Evolutionary conservation across 1,140 invertebrate genomes (phyloP).

Genomic region (Papilio xuthus): DNA sequence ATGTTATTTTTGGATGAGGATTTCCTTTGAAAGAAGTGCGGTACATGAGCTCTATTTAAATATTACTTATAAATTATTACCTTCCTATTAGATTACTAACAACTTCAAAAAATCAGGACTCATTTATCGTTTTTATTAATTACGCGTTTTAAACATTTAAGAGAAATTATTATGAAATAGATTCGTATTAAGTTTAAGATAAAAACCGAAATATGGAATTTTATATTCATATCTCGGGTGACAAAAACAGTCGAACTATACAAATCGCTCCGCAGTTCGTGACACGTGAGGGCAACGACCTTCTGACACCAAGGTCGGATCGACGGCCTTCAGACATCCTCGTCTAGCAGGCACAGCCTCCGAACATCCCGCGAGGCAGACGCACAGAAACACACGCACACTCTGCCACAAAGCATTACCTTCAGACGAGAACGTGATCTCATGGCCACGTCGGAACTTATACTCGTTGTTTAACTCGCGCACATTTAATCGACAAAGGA

Average conservation of each 20-base stretch:
- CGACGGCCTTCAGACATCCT: constrained; percentile 79
- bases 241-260: constrained; percentile 27
- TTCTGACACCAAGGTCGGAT: constrained; percentile 75
- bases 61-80: background rate
- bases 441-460: constrained; percentile 69
- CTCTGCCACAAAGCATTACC: constrained; percentile 68
- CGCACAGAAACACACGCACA: constrained; percentile 60
- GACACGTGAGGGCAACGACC: constrained; percentile 74
- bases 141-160: background rate
- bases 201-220: background rate
- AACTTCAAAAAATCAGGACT: background rate
- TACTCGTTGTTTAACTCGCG: constrained; percentile 43
- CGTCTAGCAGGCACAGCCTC: constrained; percentile 69
- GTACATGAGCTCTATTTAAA: background rate
- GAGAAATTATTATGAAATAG: background rate
- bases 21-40: background rate
- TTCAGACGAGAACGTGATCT: constrained; percentile 68
- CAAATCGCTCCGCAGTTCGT: constrained; percentile 66
- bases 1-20: background rate
- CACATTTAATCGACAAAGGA: constrained; percentile 50
- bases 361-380: constrained; percentile 56
- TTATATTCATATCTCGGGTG: background rate
- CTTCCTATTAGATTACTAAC: background rate
- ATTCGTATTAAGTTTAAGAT: background rate
- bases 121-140: background rate